A percentile compares a stretch with the other conserved stretches of the same genome.
These are phyloP conservation scores for Sarcophaga carnaria DNA, from an alignment of 2,888 invertebrate genomes.

Conservation along the genomic window DNA sequence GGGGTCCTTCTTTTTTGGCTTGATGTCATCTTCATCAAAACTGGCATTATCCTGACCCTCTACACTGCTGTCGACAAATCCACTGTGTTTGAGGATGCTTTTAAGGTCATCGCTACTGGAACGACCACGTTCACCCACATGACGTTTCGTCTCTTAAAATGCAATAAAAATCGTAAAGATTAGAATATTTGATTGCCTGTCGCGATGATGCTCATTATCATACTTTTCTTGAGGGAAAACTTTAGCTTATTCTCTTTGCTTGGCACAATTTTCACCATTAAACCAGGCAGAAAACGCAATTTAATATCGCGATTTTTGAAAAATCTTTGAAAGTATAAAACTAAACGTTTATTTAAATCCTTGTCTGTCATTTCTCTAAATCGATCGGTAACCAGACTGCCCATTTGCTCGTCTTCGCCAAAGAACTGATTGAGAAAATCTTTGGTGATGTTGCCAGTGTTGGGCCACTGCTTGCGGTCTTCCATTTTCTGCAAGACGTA, in stretches of 20 bases:
- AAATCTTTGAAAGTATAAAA: slow-evolving; percentile 83
- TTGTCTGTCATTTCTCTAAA: slow-evolving; percentile 83
- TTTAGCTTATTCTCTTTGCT: slow-evolving; percentile 82
- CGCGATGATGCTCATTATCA: slow-evolving; percentile 61
- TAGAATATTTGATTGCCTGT: not conserved
- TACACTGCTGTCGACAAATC: slow-evolving; percentile 52
- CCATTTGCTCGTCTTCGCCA: slow-evolving; percentile 75
- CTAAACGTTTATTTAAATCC: slow-evolving; percentile 83
- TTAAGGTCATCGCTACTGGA: slow-evolving; percentile 35
- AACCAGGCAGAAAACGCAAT: slow-evolving; percentile 83
- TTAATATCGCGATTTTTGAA: slow-evolving; percentile 83
- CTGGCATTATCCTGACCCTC: slow-evolving; percentile 55
- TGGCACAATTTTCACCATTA: slow-evolving; percentile 83
- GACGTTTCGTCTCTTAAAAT: slow-evolving; percentile 47
- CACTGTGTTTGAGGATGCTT: slow-evolving; percentile 32
- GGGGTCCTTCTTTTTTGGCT: slow-evolving; percentile 68
- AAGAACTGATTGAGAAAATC: slow-evolving; percentile 81
- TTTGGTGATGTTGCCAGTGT: slow-evolving; percentile 76
- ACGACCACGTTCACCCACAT: slow-evolving; percentile 40
- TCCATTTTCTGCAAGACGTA: slow-evolving; percentile 83
- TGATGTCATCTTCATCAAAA: slow-evolving; percentile 51
- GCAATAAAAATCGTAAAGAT: not conserved
- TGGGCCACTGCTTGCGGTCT: slow-evolving; percentile 73
- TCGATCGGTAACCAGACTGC: slow-evolving; percentile 80
- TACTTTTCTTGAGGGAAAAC: slow-evolving; percentile 83